Evolutionary conservation across 2,113 vertebrate species (phyloP), one percentile per base, ranked within the genome.

Genomic region (Butorides virescens): DNA sequence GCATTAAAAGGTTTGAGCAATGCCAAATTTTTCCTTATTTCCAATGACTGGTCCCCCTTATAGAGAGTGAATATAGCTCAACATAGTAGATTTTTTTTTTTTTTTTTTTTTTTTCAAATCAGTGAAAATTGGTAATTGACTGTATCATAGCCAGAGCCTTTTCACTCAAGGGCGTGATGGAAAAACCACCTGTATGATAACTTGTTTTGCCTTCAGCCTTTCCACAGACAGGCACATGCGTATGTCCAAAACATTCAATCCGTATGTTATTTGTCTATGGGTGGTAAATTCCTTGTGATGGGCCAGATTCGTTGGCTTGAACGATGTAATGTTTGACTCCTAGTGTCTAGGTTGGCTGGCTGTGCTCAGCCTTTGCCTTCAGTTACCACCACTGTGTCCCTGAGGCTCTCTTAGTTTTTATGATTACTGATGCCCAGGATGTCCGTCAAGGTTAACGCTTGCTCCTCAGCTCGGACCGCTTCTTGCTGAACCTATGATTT

Each of bases 191-290:
- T 11, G 8, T 34, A 32, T 21, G 42, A 59, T 32, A 17, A 47
- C 14, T 61, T n/a, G 5, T 12, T 80, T 92, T 85, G 32, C 18
- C 7, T 70, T 77, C 58, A 70, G 17, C 63, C 30, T 66, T 77
- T 65, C 16, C 53, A 18, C 49, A 21, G 36, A 1, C 62, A 72
- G 61, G 22, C 27, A 36, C 7, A 1, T 4, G 7, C 1, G 0
- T 18, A 7, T 3, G 17, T 56, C 36, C 34, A 7, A 36, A 70
- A 9, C 20, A 7, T 47, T 34, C 36, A 21, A 0, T 39, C 34
- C 4, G 8, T 15, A 7, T 2, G 32, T 21, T 47, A 5, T 18
- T 53, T 44, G 49, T n/a, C 42, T 44, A 1, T 17, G 44, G 32
- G 42, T 46, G 36, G 56, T 30, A 46, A 50, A 27, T 50, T 65